Evolutionary conservation across 2,113 vertebrate genomes (phyloP).

Genomic region (Alaudala cheleensis): DNA sequence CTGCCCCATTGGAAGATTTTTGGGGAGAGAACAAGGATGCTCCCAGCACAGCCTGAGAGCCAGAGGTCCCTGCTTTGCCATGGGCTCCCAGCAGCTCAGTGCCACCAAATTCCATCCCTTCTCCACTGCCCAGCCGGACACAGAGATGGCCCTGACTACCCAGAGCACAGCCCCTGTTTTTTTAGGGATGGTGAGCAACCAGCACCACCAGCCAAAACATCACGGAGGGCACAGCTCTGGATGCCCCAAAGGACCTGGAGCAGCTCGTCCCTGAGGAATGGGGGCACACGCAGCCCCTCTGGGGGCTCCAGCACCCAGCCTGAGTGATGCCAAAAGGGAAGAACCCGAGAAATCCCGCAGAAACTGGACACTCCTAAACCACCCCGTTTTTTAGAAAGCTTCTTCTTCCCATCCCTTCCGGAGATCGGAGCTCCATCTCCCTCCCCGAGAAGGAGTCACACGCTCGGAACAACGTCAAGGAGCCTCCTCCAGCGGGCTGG

Average conservation of each 20-base stretch:
- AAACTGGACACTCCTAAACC: fast-evolving
- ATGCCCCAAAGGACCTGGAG: neutral
- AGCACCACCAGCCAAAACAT: no score
- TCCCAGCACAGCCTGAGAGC: neutral
- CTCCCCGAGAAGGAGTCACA: neutral
- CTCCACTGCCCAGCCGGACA: neutral
- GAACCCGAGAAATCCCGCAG: fast-evolving
- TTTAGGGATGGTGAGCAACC: fast-evolving
- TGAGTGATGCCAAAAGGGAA: fast-evolving
- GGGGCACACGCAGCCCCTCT: fast-evolving
- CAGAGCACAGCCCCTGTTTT: neutral
- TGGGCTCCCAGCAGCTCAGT: neutral
- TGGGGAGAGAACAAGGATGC: no score
- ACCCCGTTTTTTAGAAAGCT: fast-evolving
- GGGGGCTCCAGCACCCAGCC: neutral
- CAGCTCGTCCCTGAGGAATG: fast-evolving
- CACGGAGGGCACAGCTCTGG: neutral
- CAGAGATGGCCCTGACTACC: fast-evolving
- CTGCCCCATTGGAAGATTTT: fast-evolving
- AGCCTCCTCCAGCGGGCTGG: neutral
- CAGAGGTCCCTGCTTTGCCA: neutral
- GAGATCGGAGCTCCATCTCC: neutral
- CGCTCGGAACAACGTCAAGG: fast-evolving
- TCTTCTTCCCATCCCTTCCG: fast-evolving
- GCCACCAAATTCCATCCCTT: neutral